phyloP scores from a whole-genome alignment of 2,888 invertebrate genomes.

The Polia nebulosa region DNA sequence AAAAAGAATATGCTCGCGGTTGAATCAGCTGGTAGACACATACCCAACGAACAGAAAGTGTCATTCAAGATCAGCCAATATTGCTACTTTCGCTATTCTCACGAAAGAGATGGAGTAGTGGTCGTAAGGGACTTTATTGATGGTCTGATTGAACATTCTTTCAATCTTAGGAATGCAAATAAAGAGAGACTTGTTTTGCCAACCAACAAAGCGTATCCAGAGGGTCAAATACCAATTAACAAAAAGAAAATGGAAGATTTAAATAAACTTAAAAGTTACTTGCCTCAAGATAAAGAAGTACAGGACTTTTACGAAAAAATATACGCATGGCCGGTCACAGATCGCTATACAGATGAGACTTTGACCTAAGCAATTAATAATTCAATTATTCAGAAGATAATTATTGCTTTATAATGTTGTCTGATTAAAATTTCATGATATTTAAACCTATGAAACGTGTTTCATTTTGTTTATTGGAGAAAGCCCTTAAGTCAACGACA shows the following conservation, averaged over 20 bases:
- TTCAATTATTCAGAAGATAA: slow-evolving; percentile 10
- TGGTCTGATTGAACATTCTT: slow-evolving; percentile 31
- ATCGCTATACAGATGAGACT: slow-evolving; percentile 23
- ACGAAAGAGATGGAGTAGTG: slow-evolving; percentile 21
- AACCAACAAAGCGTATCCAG: slow-evolving; percentile 23
- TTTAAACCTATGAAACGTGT: slow-evolving; percentile 18
- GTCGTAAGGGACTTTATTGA: slow-evolving; percentile 21
- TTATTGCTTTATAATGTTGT: slow-evolving; percentile 16
- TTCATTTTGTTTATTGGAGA: slow-evolving; percentile 26
- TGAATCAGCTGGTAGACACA: slow-evolving; percentile 18
- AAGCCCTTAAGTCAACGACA: slow-evolving; percentile 27
- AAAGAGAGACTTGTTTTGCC: slow-evolving; percentile 27
- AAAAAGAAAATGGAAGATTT: slow-evolving; percentile 28
- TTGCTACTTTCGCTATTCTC: slow-evolving; percentile 25
- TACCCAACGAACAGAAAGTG: slow-evolving; percentile 23
- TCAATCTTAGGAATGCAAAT: slow-evolving; percentile 27
- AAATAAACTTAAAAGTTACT: slow-evolving; percentile 31
- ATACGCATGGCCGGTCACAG: slow-evolving; percentile 22
- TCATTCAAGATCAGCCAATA: slow-evolving; percentile 26
- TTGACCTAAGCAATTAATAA: slow-evolving; percentile 26
- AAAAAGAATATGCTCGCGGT: slow-evolving; percentile 20
- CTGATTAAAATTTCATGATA: slow-evolving; percentile 22
- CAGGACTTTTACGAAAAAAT: slow-evolving; percentile 25
- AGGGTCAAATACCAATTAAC: slow-evolving; percentile 27
- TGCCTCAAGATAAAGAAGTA: slow-evolving; percentile 29